Conservation (phyloP, 2,888 invertebrate species). For the Synanthedon andrenaeformis region DNA sequence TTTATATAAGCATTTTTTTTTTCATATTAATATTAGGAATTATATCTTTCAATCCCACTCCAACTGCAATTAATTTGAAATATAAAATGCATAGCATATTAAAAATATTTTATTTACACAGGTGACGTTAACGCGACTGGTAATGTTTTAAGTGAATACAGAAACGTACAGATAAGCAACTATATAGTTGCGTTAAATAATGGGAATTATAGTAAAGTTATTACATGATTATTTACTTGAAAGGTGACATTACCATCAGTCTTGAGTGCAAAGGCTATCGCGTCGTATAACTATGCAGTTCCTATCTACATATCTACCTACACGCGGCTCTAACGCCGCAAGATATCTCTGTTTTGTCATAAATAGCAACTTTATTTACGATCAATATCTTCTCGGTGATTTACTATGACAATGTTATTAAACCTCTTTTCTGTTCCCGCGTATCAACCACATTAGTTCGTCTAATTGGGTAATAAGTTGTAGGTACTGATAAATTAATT, state of each 20-base stretch:
- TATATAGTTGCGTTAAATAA: neutral
- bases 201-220: conserved; percentile 14
- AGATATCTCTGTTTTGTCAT: conserved; percentile 52
- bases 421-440: conserved; percentile 14
- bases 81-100: too few relatives aligned
- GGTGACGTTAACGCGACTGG: too few relatives aligned
- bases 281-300: neutral
- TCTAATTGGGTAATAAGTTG: neutral
- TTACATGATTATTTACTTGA: conserved; percentile 29
- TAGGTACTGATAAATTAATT: neutral
- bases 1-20: too few relatives aligned
- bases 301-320: neutral
- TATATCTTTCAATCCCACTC: too few relatives aligned
- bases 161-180: neutral
- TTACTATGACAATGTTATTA: conserved; percentile 51
- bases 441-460: neutral
- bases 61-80: too few relatives aligned
- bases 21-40: too few relatives aligned
- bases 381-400: conserved; percentile 50
- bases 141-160: neutral
- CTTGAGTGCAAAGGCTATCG: conserved; percentile 34
- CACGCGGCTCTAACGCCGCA: conserved; percentile 16
- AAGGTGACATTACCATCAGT: conserved; percentile 35
- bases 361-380: conserved; percentile 55
- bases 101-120: too few relatives aligned